These are phyloP conservation scores for Antitype chi DNA, from an alignment of 2,888 invertebrate genomes.

Conservation along the genomic window DNA sequence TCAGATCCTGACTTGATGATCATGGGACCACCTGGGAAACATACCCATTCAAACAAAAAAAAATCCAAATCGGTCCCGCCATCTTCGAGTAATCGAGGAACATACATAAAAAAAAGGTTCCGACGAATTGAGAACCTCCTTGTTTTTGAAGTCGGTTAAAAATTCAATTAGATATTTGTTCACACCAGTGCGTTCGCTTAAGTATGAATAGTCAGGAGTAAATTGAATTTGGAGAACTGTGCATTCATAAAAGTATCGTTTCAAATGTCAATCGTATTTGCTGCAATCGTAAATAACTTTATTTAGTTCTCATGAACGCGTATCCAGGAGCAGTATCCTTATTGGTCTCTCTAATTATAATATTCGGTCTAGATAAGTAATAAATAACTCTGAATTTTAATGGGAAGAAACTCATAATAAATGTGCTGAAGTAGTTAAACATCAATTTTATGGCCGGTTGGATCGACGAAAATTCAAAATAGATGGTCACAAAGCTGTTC, in stretches of 20 bases:
- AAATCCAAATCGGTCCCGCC: too few species aligned
- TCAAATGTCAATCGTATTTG: constrained; percentile 16
- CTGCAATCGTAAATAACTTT: constrained; percentile 10
- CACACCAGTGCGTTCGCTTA: constrained; percentile 3
- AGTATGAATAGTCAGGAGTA: constrained; percentile 16
- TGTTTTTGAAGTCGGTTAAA: too few species aligned
- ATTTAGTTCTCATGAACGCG: not conserved
- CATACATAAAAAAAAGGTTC: too few species aligned
- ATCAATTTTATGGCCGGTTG: too few species aligned
- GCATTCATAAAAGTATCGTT: constrained; percentile 16
- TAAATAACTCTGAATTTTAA: not conserved
- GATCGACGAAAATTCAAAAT: not conserved
- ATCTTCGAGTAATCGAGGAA: too few species aligned
- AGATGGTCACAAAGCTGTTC: not conserved
- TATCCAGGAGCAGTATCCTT: not conserved
- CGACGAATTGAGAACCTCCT: too few species aligned
- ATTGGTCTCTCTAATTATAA: not conserved
- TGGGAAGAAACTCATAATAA: not conserved
- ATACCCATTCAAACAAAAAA: too few species aligned
- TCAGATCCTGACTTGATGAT: too few species aligned
- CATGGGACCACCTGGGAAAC: too few species aligned
- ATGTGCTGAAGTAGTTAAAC: not conserved
- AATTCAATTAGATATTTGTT: too few species aligned
- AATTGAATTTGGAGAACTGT: constrained; percentile 20
- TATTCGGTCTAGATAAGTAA: not conserved